Conservation (phyloP, 2,113 vertebrate species). For the Blennius ocellaris region DNA sequence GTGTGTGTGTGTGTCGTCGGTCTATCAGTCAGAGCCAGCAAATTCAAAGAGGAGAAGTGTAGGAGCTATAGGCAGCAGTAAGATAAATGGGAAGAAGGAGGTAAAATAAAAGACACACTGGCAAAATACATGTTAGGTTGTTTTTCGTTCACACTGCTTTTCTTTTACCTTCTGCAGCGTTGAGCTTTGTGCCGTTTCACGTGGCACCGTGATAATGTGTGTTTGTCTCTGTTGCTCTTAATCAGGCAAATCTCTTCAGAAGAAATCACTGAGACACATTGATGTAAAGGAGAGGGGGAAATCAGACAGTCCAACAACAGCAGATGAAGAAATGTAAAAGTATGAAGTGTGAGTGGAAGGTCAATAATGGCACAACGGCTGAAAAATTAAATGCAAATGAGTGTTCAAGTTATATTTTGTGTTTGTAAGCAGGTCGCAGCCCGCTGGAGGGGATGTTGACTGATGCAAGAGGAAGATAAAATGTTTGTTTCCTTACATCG, state of each 20-base stretch:
- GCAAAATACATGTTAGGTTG: no score
- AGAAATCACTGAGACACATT: slow-evolving; percentile 3
- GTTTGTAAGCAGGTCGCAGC: neutral
- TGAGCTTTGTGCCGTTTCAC: neutral
- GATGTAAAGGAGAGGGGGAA: neutral
- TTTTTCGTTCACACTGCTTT: neutral
- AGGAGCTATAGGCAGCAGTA: slow-evolving; percentile 9
- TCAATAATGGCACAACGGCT: slow-evolving; percentile 17
- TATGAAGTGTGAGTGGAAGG: slow-evolving; percentile 12
- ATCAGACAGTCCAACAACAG: neutral
- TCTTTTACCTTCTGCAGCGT: neutral
- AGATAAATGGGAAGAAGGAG: slow-evolving; percentile 11
- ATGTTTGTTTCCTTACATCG: no score
- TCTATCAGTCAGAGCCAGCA: slow-evolving; percentile 20
- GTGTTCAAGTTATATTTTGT: slow-evolving; percentile 9
- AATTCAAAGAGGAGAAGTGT: slow-evolving; percentile 33
- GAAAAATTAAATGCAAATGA: slow-evolving; percentile 41
- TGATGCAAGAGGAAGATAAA: no score
- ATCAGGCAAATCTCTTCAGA: neutral
- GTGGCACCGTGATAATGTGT: neutral
- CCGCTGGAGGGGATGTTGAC: no score
- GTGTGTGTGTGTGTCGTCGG: neutral
- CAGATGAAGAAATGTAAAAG: slow-evolving; percentile 3
- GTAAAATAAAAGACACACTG: slow-evolving; percentile 17
- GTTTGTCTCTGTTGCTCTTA: neutral